phyloP scores from a whole-genome alignment of 2,797 vertebrate genomes.

The Squalus acanthias region DNA sequence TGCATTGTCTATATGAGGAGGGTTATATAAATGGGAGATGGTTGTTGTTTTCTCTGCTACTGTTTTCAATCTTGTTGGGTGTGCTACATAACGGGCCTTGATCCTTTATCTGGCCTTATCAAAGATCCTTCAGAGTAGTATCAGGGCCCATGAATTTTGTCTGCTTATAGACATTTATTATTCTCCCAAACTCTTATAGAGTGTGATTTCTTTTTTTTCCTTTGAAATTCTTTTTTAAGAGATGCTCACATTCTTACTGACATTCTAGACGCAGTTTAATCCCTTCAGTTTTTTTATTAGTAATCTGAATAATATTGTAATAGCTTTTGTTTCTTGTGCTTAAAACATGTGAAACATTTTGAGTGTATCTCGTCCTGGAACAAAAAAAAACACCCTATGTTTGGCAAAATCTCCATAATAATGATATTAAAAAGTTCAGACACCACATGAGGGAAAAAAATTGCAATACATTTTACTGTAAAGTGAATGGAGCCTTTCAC shows the following conservation, averaged over 20 bases:
- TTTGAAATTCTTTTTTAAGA: background rate
- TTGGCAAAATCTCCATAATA: background rate
- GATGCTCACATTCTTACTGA: background rate
- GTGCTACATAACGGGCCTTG: background rate
- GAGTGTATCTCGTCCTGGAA: too few relatives aligned
- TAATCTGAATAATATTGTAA: background rate
- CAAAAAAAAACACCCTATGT: background rate
- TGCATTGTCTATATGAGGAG: background rate
- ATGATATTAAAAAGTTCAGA: background rate
- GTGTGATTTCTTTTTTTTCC: background rate
- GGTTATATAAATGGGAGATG: background rate
- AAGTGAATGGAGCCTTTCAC: constrained; percentile 49
- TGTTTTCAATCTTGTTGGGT: background rate
- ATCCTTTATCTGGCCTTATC: background rate
- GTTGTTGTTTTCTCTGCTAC: background rate
- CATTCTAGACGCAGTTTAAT: background rate
- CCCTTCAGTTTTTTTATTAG: background rate
- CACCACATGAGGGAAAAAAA: background rate
- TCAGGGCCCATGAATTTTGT: background rate
- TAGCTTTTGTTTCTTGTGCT: background rate
- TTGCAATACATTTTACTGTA: background rate
- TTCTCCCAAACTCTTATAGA: background rate
- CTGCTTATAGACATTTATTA: background rate
- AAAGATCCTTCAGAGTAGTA: background rate
- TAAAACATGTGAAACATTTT: background rate